These are phyloP conservation scores for Prionchulus punctatus DNA, from an alignment of 2,888 invertebrate species.

Conservation along the genomic window DNA sequence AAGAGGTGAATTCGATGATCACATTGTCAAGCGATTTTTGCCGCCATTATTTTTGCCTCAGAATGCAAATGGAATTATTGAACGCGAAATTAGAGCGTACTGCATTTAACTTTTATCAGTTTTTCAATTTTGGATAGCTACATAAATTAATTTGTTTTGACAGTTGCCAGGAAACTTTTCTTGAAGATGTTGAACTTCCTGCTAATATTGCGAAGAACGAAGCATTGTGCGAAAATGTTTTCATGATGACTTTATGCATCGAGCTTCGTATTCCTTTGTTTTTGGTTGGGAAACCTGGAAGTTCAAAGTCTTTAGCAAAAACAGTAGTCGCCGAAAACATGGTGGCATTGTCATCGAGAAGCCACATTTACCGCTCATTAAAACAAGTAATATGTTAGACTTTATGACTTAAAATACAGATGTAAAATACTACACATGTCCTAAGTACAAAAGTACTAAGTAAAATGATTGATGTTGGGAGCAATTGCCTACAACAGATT, in stretches of 20 bases:
- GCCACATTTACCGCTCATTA: background rate
- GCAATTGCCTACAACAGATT: too few relatives aligned
- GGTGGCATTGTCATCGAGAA: conserved; percentile 25
- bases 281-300: conserved; percentile 34
- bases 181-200: conserved; percentile 22
- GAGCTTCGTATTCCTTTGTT: conserved; percentile 33
- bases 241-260: conserved; percentile 34
- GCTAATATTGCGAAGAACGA: conserved; percentile 29
- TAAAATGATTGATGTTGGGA: too few relatives aligned
- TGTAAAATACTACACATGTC: too few relatives aligned
- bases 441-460: too few relatives aligned
- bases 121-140: too few relatives aligned
- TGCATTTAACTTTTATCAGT: background rate
- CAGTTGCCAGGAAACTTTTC: conserved; percentile 26
- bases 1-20: background rate
- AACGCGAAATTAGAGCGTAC: background rate
- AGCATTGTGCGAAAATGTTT: conserved; percentile 33
- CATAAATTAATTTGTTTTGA: too few relatives aligned
- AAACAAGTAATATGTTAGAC: background rate
- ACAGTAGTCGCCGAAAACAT: conserved; percentile 32
- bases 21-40: background rate
- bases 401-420: too few relatives aligned
- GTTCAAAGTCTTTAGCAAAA: conserved; percentile 33
- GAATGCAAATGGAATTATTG: too few relatives aligned
- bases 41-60: too few relatives aligned